Base-by-base conservation (phyloP, 1,140 invertebrate genomes). In the Paracyclopina nana region DNA sequence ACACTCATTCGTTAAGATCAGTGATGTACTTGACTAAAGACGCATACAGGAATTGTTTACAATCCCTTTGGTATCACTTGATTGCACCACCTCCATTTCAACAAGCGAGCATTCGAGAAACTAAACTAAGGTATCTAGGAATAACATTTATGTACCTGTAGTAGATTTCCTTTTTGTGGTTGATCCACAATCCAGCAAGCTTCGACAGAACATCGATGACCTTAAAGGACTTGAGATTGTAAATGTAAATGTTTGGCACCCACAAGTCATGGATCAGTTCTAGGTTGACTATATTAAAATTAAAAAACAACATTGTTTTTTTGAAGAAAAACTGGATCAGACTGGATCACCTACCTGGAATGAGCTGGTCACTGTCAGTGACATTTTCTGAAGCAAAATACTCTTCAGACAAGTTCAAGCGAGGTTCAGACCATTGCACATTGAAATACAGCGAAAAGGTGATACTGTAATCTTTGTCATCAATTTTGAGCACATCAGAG, bases 231-330 rank as follows among this genome's bases (percentile, higher is more conserved):
- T 52, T 52, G 14, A 52, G 38, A 22, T 38, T 52, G 31, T 52
- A 52, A 18, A 52, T 52, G 40, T 45, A 52, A 8, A 52, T 40
- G 28, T 52, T 38, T 24, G 50, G 50, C 4, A 52, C 31, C 50
- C 50, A 52, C 11, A 52, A 20, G 27, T 52, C 50, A n/a, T 52
- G 34, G 14, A 52, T 52, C n/a, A 52, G 31, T n/a, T 52, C 34
- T n/a, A 38, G 14, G 26, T 52, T 44, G 12, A 52, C 50, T 14
- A 40, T 18, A 43, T 26, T 27, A 16, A 48, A 20, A 34, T n/a
- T n/a, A 8, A 20, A 38, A 38, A 38, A n/a, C 41, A 9, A 38
- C 20, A 8, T 38, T 9, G 20, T n/a, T 4, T 20, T 5, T 31
- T 38, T n/a, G 34, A 38, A 38, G n/a, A 38, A 38, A 3, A 38